A percentile compares a stretch with the other conserved stretches of the same genome.
Conservation (phyloP, 2,888 invertebrate species). For the Dusona sp. region DNA sequence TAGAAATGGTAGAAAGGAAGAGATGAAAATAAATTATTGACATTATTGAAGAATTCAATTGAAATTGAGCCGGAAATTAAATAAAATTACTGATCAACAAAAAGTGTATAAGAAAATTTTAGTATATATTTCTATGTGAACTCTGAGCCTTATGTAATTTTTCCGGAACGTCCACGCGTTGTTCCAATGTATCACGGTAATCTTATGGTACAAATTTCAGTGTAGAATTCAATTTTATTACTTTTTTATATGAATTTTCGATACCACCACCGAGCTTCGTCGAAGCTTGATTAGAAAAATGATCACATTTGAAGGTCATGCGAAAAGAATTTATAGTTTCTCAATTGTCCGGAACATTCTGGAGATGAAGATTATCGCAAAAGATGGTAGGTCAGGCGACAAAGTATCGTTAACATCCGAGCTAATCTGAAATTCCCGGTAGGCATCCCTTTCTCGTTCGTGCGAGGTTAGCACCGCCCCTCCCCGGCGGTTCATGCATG, state of each 20-base stretch:
- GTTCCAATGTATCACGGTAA: no score
- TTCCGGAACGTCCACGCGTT: no score
- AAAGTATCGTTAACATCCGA: conserved; percentile 1
- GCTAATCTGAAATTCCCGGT: conserved; percentile 17
- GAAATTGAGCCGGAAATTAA: background rate
- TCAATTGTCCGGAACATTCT: background rate
- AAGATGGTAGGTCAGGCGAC: conserved; percentile 5
- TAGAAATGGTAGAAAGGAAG: no score
- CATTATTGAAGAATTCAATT: background rate
- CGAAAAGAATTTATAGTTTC: background rate
- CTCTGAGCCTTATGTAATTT: background rate
- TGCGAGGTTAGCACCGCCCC: conserved; percentile 42
- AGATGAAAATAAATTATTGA: background rate
- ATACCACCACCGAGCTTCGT: background rate
- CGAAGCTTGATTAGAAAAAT: background rate
- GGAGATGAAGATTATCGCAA: background rate
- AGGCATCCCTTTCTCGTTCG: conserved; percentile 24
- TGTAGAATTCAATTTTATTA: background rate
- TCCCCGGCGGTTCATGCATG: conserved; percentile 26
- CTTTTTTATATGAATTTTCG: background rate
- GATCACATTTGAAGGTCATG: background rate
- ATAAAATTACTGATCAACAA: background rate
- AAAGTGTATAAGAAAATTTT: background rate
- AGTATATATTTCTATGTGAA: background rate
- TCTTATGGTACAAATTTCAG: no score